Evolutionary conservation across 1,140 invertebrate species (phyloP).

Genomic region (Dysdera silvatica): DNA sequence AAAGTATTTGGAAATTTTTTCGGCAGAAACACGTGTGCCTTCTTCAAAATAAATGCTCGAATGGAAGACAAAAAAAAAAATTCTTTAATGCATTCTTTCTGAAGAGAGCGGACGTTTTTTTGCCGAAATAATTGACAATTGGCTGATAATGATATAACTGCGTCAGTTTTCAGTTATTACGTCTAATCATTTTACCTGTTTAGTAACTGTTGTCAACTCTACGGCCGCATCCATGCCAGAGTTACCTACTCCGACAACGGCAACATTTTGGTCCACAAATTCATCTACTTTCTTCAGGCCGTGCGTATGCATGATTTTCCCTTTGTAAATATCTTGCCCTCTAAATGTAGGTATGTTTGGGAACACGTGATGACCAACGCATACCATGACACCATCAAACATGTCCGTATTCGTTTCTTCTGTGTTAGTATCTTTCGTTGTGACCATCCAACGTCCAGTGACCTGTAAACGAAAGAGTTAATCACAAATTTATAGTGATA

Average conservation of each 20-base stretch:
- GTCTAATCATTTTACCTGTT: slow-evolving; percentile 28
- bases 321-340: slow-evolving; percentile 36
- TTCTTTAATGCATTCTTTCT: too few relatives aligned
- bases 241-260: slow-evolving; percentile 42
- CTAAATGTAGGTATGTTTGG: slow-evolving; percentile 38
- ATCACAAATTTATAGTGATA: neutral
- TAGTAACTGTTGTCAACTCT: slow-evolving; percentile 29
- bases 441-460: slow-evolving; percentile 40
- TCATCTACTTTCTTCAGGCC: slow-evolving; percentile 37
- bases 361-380: slow-evolving; percentile 39
- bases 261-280: slow-evolving; percentile 38
- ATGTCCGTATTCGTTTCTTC: slow-evolving; percentile 29
- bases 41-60: too few relatives aligned
- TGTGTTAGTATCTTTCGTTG: slow-evolving; percentile 28
- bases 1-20: too few relatives aligned
- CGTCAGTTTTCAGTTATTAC: too few relatives aligned
- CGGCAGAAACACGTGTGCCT: too few relatives aligned
- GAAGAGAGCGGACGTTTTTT: too few relatives aligned
- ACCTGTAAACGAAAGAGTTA: slow-evolving; percentile 1
- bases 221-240: slow-evolving; percentile 33
- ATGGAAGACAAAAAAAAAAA: too few relatives aligned
- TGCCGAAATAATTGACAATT: too few relatives aligned
- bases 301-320: slow-evolving; percentile 41
- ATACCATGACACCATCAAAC: slow-evolving; percentile 30
- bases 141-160: too few relatives aligned